Evolutionary conservation across 2,113 vertebrate genomes (phyloP).

Genomic region (Nycticebus coucang): DNA sequence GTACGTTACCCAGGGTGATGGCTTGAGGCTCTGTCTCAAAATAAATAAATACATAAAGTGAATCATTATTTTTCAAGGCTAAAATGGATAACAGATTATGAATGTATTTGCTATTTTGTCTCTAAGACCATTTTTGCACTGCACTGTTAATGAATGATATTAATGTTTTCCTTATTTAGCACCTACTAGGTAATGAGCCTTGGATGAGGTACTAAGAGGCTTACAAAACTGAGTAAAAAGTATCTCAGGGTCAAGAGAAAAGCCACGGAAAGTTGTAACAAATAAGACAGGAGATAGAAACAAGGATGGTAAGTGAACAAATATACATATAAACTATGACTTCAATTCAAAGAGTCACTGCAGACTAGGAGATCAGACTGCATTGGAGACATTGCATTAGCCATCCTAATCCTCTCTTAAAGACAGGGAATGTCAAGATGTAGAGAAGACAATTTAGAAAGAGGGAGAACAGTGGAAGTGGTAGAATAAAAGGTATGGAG

Average conservation of each 20-base stretch:
- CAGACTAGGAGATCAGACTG: neutral
- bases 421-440: neutral
- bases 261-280: neutral
- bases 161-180: slow-evolving; percentile 12
- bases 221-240: neutral
- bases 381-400: neutral
- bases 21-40: too few relatives aligned
- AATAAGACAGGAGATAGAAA: neutral
- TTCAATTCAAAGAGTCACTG: neutral
- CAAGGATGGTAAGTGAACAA: neutral
- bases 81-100: neutral
- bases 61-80: neutral
- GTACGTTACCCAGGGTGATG: too few relatives aligned
- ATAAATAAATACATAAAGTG: neutral
- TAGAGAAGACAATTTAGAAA: neutral
- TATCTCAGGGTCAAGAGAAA: neutral
- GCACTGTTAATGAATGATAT: neutral
- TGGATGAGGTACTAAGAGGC: neutral
- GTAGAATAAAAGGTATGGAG: neutral
- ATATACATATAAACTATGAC: neutral
- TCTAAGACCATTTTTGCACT: neutral
- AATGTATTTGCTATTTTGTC: neutral
- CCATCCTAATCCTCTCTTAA: neutral
- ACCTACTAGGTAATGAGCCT: neutral
- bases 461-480: neutral